Evolutionary conservation across 1,140 invertebrate species (phyloP).

Genomic region (Aporrectodea caliginosa): DNA sequence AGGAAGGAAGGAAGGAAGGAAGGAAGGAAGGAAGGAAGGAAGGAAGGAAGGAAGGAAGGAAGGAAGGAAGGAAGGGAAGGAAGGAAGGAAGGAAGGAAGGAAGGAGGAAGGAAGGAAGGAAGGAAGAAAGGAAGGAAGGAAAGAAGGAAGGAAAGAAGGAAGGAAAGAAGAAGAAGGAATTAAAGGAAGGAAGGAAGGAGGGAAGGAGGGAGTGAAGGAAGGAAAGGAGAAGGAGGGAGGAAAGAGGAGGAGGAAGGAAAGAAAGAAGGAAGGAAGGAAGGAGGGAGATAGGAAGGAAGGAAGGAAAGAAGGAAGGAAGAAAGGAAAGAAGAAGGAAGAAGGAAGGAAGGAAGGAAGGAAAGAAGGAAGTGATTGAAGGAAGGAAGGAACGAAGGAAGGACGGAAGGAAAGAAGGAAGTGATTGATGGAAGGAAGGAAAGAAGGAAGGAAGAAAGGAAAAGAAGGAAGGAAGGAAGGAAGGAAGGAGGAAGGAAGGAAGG

Average conservation of each 20-base stretch:
- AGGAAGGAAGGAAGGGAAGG: not conserved
- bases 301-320: not conserved
- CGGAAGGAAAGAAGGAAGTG: not conserved
- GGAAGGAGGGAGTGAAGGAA: not conserved
- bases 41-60: not conserved
- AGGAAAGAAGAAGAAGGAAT: not conserved
- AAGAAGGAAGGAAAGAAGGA: not conserved
- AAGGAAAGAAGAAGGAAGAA: not conserved
- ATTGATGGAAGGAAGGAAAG: not conserved
- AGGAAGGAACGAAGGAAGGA: not conserved
- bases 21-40: not conserved
- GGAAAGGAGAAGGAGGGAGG: not conserved
- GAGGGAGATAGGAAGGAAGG: not conserved
- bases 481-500: not conserved
- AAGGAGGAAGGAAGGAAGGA: not conserved
- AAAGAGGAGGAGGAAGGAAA: too few relatives aligned
- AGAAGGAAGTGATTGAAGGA: not conserved
- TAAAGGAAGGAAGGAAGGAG: not conserved
- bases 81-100: not conserved
- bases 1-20: not conserved
- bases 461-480: slow-evolving; percentile 13
- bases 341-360: not conserved
- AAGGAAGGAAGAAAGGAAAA: not conserved
- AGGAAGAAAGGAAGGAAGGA: not conserved
- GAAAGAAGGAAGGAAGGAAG: not conserved